phyloP scores from a whole-genome alignment of 1,140 invertebrate genomes.

The Hypsibius dujardini region DNA sequence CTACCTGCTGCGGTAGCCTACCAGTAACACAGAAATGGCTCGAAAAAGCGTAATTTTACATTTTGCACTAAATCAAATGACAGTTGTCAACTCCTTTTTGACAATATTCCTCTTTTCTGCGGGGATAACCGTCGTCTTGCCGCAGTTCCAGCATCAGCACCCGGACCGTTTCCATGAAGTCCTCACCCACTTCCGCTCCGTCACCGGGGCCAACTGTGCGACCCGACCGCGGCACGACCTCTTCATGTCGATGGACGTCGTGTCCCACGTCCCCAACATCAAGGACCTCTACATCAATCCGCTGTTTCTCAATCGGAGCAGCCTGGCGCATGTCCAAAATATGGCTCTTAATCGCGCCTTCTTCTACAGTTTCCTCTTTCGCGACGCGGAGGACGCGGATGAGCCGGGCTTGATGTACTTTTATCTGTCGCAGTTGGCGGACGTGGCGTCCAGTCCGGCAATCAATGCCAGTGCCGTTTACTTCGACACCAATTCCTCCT shows the following conservation, averaged over 20 bases:
- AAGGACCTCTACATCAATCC: slow-evolving; percentile 87
- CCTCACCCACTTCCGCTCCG: slow-evolving; percentile 8
- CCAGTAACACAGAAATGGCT: too few species aligned
- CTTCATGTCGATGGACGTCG: slow-evolving; percentile 46
- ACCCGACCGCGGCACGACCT: slow-evolving; percentile 48
- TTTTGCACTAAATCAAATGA: too few species aligned
- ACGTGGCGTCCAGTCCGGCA: slow-evolving; percentile 74
- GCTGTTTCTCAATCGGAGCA: slow-evolving; percentile 80
- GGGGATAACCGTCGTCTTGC: background rate
- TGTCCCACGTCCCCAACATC: slow-evolving; percentile 79
- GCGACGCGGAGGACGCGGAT: slow-evolving; percentile 48
- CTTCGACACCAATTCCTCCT: slow-evolving; percentile 81
- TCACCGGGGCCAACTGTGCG: slow-evolving; percentile 37
- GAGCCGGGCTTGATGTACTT: slow-evolving; percentile 98
- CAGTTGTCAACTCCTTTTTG: too few species aligned
- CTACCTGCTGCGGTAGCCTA: too few species aligned
- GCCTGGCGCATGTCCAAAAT: slow-evolving; percentile 78
- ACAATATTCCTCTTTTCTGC: too few species aligned
- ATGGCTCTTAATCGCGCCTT: slow-evolving; percentile 70
- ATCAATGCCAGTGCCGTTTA: slow-evolving; percentile 85
- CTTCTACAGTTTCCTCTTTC: slow-evolving; percentile 24
- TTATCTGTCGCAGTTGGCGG: slow-evolving; percentile 78
- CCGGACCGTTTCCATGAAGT: background rate
- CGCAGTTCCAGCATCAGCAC: slow-evolving; percentile 4
- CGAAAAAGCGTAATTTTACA: too few species aligned